Evolutionary conservation across 2,888 invertebrate species (phyloP), one percentile per base, ranked within the genome.

Genomic region (Drosophila eohydei): DNA sequence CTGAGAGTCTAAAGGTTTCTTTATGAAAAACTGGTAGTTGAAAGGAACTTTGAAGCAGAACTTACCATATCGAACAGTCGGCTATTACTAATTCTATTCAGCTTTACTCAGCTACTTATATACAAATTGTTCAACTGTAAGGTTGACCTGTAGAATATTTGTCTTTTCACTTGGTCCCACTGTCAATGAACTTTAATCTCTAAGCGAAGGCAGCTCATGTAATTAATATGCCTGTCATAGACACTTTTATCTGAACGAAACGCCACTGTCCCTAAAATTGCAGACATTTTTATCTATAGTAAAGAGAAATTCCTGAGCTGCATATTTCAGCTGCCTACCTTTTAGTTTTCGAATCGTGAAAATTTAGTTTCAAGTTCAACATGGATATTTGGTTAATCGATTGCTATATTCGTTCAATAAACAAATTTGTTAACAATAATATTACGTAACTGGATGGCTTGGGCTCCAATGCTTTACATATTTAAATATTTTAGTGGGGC

Each of bases 11-110:
- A 26, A 58, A 12, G 2, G 4, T 12, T 36, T 46, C n/a, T 7
- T 34, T 6, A 5, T 26, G 3, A 36, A 11, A 11, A 7, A 26
- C 44, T 9, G 6, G 2, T 2, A 9, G 3, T 8, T 14, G 11
- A n/a, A 36, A 16, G 3, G 4, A 14, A 3, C 0, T 28, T 5
- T 8, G 36, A 26, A 9, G 5, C 8, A n/a, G 12, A 48, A 36
- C 58, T 28, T 50, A 58, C 58, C 58, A 48, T 48, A n/a, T 12
- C 16, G 58, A 36, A 16, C 16, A 16, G n/a, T 28, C 28, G 28
- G 12, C 16, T 16, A 14, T 12, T 21, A 58, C 58, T 58, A 36
- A 11, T 58, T 28, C 26, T 28, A 3, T 16, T 38, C 28, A 28
- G 44, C 11, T 12, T 5, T 12, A 36, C 36, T 16, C 4, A 12